Base-by-base conservation (phyloP, 2,797 vertebrate species). In the Scomberomorus guttatus region DNA sequence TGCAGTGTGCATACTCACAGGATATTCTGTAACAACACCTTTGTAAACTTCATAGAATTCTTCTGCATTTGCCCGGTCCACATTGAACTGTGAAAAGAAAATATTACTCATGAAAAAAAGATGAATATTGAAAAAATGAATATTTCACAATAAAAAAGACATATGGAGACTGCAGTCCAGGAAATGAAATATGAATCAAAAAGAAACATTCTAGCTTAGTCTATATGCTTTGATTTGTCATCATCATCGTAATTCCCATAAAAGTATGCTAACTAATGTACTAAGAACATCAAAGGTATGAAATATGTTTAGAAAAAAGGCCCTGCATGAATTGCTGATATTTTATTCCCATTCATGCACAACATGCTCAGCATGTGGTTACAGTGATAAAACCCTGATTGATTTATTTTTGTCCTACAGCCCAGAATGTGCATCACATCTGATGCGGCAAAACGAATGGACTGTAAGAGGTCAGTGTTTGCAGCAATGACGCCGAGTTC, bases 31-130 rank as follows among this genome's bases (percentile, higher is more conserved):
- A 1, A 97, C 96, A 0, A 99, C 96, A 1, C 97, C 98, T 95
- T 95, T 98, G 90, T 99, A 99, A 84, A 99, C 95, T 91, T 99
- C 98, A 83, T 95, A 96, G 91, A 99, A 99, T 76, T 99, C 97
- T 81, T 99, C 98, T 51, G 97, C 96, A 12, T 98, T 98, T 62
- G 95, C 93, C 25, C 89, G 95, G 58, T 98, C 97, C 94, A 99
- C 85, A 65, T 93, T 97, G 90, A 98, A 99, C 98, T 99, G 85
- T 11, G 78, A 81, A 32, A 61, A 71, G 52, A 73, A 79, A 85
- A 86, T 76, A 48, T 75, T 9, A 62, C 24, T 11, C 4, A 73
- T 22, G 42, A 55, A 72, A 56, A 58, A 50, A 75, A 52, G 8
- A n/a, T n/a, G n/a, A n/a, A n/a, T n/a, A n/a, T n/a, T 1, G 20